Base-by-base conservation (phyloP, 1,140 invertebrate species). In the Drosophila nigrodunni region DNA sequence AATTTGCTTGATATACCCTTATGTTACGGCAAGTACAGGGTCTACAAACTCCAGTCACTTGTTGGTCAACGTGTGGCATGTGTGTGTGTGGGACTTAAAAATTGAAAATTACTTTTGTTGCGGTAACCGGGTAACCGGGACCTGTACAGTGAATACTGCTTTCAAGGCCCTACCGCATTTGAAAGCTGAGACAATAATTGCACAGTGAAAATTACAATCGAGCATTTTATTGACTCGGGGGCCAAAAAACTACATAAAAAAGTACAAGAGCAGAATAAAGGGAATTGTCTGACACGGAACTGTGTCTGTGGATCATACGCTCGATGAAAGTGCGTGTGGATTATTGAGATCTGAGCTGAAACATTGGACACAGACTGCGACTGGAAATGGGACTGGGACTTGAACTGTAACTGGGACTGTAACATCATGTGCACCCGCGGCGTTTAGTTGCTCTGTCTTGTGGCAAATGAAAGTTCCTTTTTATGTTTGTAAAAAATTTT, bases 101-200 rank as follows among this genome's bases (percentile, higher is more conserved):
- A 88, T 88, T 89, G 85, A 88, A 88, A 88, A 88, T 88, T 89
- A 89, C 85, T 78, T 88, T 88, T 83, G 50, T 13, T 35, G 13
- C 50, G 34, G 34, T 35, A 9, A 6, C 9, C 41, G 13, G 11
- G 30, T 11, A 21, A 21, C 47, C 7, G 25, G 21, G 49, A 35
- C 11, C 41, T 15, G 13, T 18, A 43, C 41, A 43, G 11, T 57
- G 47, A 61, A 25, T 35, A 21, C 37, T 11, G 52, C 18, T 18
- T 15, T 18, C 44, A 35, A 39, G 47, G 71, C 62, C 72, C 82
- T 81, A 81, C 82, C 82, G 78, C 82, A 86, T 87, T 88, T 88
- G 80, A 89, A 80, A 83, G 86, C 80, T 85, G 80, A 85, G 81
- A 74, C 85, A 85, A 88, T 88, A 88, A 88, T 88, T 88, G 86